phyloP scores from a whole-genome alignment of 2,113 vertebrate species.

The Hippopotamus amphibius region DNA sequence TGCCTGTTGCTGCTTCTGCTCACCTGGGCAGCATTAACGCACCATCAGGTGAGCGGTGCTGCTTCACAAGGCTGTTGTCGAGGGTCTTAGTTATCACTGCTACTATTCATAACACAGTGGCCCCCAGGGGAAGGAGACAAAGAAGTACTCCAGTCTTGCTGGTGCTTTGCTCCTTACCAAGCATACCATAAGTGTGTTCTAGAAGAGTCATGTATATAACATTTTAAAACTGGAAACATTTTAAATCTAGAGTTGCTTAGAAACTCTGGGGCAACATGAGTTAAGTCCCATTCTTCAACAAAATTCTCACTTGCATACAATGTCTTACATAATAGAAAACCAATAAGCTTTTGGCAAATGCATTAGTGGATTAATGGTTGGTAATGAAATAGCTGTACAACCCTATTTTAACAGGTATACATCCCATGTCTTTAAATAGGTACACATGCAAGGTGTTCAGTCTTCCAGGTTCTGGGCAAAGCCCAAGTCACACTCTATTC shows the following conservation, averaged over 20 bases:
- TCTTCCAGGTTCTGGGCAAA: not conserved
- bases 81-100: no score
- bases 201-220: no score
- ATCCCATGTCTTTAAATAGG: not conserved
- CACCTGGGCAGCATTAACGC: not conserved
- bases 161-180: not conserved
- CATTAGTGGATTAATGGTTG: not conserved
- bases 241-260: not conserved
- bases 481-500: not conserved
- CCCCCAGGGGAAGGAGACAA: not conserved
- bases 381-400: not conserved
- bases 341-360: not conserved
- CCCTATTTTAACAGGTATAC: not conserved
- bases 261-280: not conserved
- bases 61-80: not conserved
- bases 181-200: not conserved
- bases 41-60: accelerated
- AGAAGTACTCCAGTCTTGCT: not conserved
- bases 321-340: not conserved
- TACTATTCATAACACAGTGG: not conserved
- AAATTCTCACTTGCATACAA: not conserved
- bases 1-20: not conserved
- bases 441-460: not conserved
- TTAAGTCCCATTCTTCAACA: not conserved
- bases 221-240: not conserved